Evolutionary conservation across 2,888 invertebrate genomes (phyloP).

Genomic region (Dorcus hopei): DNA sequence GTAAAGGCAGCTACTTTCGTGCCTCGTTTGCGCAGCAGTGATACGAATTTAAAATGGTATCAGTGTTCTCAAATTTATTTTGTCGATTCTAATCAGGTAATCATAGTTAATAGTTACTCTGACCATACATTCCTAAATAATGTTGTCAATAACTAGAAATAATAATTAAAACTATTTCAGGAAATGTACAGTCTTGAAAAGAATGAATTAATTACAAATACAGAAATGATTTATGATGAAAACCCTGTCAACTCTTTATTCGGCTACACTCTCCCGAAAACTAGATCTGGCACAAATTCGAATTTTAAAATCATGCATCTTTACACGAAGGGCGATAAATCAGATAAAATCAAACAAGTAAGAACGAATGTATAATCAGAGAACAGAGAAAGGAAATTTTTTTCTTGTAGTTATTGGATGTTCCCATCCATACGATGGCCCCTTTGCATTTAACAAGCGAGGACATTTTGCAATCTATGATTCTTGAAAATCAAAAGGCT

Average conservation of each 20-base stretch:
- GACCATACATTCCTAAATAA: not conserved
- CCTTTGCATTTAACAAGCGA: conserved; percentile 40
- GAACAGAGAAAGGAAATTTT: not conserved
- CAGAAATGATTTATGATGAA: conserved; percentile 21
- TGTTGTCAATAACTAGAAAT: not conserved
- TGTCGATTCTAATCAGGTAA: conserved; percentile 58
- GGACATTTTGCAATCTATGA: conserved; percentile 38
- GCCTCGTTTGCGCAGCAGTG: conserved; percentile 51
- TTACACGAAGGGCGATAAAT: conserved; percentile 31
- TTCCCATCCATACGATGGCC: conserved; percentile 43
- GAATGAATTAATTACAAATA: conserved; percentile 25
- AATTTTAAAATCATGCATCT: conserved; percentile 24
- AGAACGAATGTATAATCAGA: not conserved
- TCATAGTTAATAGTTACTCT: conserved; percentile 7
- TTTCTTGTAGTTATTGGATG: conserved; percentile 33
- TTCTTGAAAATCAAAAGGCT: conserved; percentile 30
- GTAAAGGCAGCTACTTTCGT: conserved; percentile 57
- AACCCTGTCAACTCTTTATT: conserved; percentile 31
- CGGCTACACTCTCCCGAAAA: conserved; percentile 32
- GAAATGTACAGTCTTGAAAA: conserved; percentile 40
- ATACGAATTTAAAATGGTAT: conserved; percentile 55
- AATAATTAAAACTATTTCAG: conserved; percentile 28
- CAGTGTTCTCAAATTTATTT: conserved; percentile 60
- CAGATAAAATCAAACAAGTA: conserved; percentile 37
- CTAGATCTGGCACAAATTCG: conserved; percentile 16